Conservation (phyloP, 2,888 invertebrate species). For the Fragum fragum region DNA sequence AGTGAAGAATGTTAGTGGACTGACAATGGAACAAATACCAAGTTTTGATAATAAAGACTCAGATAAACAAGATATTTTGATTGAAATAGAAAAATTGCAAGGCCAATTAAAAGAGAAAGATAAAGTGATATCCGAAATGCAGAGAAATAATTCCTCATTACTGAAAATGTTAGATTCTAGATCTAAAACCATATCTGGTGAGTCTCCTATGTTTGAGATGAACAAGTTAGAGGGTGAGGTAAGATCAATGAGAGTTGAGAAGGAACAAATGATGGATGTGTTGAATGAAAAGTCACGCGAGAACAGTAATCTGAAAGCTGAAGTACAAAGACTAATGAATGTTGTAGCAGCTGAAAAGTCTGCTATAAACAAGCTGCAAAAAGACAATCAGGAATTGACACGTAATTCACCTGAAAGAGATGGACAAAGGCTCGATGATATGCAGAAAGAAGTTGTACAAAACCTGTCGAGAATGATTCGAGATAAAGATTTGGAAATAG, state of each 20-base stretch:
- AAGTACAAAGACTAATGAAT: conserved; percentile 86
- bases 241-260: conserved; percentile 80
- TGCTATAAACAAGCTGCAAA: conserved; percentile 85
- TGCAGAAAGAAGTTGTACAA: conserved; percentile 86
- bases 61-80: conserved; percentile 55
- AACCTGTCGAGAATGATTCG: conserved; percentile 86
- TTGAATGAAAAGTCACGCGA: conserved; percentile 87
- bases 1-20: conserved; percentile 27
- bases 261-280: conserved; percentile 86
- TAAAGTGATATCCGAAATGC: conserved; percentile 80
- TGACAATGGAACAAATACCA: conserved; percentile 29
- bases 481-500: conserved; percentile 87
- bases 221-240: conserved; percentile 83
- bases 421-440: conserved; percentile 83
- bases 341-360: conserved; percentile 85
- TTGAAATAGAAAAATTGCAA: conserved; percentile 76
- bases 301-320: conserved; percentile 84
- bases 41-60: conserved; percentile 35
- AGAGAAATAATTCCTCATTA: conserved; percentile 81
- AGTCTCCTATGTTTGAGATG: conserved; percentile 75
- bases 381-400: conserved; percentile 82
- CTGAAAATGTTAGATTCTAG: conserved; percentile 83
- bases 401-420: conserved; percentile 77
- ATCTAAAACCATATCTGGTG: conserved; percentile 71
- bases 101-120: conserved; percentile 81